Base-by-base conservation (phyloP, 2,113 vertebrate genomes). In the Serinus canaria region DNA sequence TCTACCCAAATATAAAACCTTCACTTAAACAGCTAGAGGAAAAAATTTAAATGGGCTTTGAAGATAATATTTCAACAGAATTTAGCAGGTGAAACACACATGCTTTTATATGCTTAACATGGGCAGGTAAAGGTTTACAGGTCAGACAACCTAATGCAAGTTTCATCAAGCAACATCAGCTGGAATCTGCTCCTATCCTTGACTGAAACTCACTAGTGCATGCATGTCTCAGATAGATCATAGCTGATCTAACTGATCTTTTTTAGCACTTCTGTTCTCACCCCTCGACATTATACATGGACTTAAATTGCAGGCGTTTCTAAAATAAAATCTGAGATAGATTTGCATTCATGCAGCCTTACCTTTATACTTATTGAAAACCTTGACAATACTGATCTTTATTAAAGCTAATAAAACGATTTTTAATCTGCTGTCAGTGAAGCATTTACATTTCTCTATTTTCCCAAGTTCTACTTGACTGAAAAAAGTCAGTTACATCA, bases 401-500 rank as follows among this genome's bases (percentile, higher is more conserved):
- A 91, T 88, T 79, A 90, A 88, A 94, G 63, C 52, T 89, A 96
- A 94, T 83, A 96, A 90, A 92, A 77, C 3, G 7, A 53, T 78
- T 94, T 85, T 88, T 93, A 89, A 93, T 87, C 72, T 92, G 50
- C 77, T 82, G 58, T 78, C 91, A 92, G 59, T 73, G 88, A 95
- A 93, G 90, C 95, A 95, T 90, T 92, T 87, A 90, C 30, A 46
- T 55, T 96, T 73, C 89, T 88, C 82, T 92, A 84, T 86, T 92
- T 95, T 96, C 77, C 64, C 43, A 83, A 80, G 88, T 94, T 95
- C 89, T 92, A 88, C 67, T 53, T 62, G 74, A 95, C 49, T 86
- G 92, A 91, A 91, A 94, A 92, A 92, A 92, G 47, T 76, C 88
- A 96, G 87, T 74, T 76, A 63, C 10, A 90, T 70, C 47, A 56